Evolutionary conservation across 2,888 invertebrate species (phyloP).

Genomic region (Lasioglossum calceatum): DNA sequence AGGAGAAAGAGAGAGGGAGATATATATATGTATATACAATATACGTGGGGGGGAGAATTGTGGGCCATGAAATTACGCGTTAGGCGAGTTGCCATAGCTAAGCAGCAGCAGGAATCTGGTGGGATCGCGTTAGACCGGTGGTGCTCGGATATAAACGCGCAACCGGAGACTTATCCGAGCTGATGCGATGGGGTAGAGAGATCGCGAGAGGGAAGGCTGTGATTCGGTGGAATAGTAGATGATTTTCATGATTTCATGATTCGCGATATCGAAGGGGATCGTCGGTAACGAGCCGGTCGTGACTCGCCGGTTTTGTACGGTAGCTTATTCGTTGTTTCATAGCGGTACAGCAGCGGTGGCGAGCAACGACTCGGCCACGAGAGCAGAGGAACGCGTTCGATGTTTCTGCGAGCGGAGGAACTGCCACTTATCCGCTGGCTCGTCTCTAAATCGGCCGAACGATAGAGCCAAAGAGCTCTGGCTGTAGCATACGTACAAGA

Average conservation of each 20-base stretch:
- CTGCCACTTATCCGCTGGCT: constrained; percentile 76
- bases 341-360: constrained; percentile 2
- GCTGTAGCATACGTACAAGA: constrained; percentile 51
- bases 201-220: background rate
- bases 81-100: background rate
- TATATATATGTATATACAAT: background rate
- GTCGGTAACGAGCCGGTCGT: constrained; percentile 82
- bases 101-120: background rate
- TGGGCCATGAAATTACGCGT: background rate
- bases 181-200: background rate
- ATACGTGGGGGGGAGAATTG: background rate
- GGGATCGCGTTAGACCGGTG: background rate
- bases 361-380: constrained; percentile 33
- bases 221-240: constrained; percentile 53
- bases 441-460: constrained; percentile 74
- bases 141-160: background rate
- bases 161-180: background rate
- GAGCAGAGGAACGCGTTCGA: constrained; percentile 26
- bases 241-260: constrained; percentile 78
- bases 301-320: constrained; percentile 80
- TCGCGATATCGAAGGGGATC: constrained; percentile 72
- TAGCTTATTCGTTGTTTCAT: constrained; percentile 77
- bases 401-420: constrained; percentile 53
- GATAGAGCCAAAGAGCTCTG: constrained; percentile 57
- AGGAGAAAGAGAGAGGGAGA: background rate